phyloP scores from a whole-genome alignment of 2,888 invertebrate species.

The Drosophila lutescens region DNA sequence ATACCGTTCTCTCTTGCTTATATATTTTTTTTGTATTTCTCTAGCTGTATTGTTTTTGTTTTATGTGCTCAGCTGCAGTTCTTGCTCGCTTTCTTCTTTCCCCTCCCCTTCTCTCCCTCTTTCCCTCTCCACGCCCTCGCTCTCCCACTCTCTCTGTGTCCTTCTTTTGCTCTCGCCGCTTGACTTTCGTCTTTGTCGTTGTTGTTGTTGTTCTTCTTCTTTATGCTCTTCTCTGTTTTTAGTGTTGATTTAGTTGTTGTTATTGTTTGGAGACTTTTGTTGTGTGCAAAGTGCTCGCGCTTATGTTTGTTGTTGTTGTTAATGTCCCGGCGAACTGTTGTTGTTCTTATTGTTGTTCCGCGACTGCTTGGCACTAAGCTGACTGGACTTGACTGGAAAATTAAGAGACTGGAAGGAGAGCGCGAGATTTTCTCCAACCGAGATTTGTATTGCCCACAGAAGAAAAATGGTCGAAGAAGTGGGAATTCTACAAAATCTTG shows the following conservation, averaged over 20 bases:
- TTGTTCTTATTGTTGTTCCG: conserved; percentile 25
- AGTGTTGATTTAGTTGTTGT: conserved; percentile 49
- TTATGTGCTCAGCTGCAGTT: conserved; percentile 24
- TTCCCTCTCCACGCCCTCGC: not conserved
- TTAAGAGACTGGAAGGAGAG: conserved; percentile 31
- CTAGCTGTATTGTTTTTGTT: conserved; percentile 10
- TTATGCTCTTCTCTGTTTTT: conserved; percentile 32
- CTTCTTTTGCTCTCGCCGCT: not conserved
- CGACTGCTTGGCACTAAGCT: conserved; percentile 38
- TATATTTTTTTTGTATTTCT: conserved; percentile 8
- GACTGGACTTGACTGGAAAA: conserved; percentile 26
- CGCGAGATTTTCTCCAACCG: conserved; percentile 1
- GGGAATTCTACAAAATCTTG: too few relatives aligned
- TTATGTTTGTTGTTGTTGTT: conserved; percentile 17
- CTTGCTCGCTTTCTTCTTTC: not conserved
- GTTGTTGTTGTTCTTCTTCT: conserved; percentile 11
- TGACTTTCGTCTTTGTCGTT: conserved; percentile 1
- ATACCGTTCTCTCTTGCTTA: too few relatives aligned
- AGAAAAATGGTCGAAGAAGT: not conserved
- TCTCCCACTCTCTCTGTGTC: not conserved
- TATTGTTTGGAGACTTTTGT: conserved; percentile 45
- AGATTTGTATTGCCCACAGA: conserved; percentile 6
- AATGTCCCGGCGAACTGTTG: not conserved
- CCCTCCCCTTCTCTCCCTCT: not conserved
- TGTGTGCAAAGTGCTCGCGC: conserved; percentile 41